Base-by-base conservation (phyloP, 2,888 invertebrate genomes). In the Thecophora atra region DNA sequence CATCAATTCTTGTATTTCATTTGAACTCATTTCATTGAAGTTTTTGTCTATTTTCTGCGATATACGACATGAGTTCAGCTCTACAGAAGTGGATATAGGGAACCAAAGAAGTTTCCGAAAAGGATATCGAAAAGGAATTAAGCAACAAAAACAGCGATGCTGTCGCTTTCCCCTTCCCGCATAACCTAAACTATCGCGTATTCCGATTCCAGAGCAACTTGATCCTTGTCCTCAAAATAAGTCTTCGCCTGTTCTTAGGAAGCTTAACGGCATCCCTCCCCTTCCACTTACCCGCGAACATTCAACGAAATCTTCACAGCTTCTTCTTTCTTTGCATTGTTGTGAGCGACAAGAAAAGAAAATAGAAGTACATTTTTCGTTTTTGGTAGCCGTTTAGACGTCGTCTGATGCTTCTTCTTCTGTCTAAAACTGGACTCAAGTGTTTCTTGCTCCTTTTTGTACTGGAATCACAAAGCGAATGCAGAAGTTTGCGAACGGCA, bases 241-340 rank as follows among this genome's bases (percentile, higher is more conserved):
- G 79, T 82, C 79, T 80, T 79, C 74, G 71, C 77, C 80, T 78
- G 79, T 77, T 79, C 79, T 79, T 78, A 77, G 51, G 28, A 69
- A 69, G 30, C 44, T 71, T 60, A 26, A 62, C 64, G 44, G 64
- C 52, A n/a, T 15, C n/a, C 21, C 37, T 28, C 67, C 19, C 21
- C 11, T 30, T 67, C 37, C 37, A 37, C 37, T 11, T 11, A n/a
- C 37, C 7, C 37, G 7, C 37, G 7, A 6, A 17, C 24, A 24
- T 19, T 5, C 8, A 26, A 15, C 24, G 64, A 1, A 19, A 19
- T 0, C 3, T 42, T n/a, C 56, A 19, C 56, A 58, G 24, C n/a
- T 52, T 58, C 44, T 42, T 42, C 26, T 68, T 67, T 68, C 68
- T 44, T 58, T 58, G 44, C 44, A 58, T 58, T 68, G 68, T 44